phyloP scores from a whole-genome alignment of 2,888 invertebrate species.

The Acrobasis repandana region DNA sequence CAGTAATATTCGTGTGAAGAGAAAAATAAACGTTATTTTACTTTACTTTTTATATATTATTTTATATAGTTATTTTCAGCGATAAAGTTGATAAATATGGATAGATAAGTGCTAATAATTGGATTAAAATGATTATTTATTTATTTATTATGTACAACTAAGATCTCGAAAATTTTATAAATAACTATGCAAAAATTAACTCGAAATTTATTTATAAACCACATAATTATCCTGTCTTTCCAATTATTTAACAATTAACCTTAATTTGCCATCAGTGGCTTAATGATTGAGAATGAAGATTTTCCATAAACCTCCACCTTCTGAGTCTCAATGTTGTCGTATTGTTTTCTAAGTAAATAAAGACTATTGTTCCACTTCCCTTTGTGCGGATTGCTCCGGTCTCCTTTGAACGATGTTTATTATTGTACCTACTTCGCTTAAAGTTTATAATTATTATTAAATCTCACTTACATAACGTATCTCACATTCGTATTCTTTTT shows the following conservation, averaged over 20 bases:
- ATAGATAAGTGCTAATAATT: too few relatives aligned
- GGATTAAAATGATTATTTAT: too few relatives aligned
- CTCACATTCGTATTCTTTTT: too few relatives aligned
- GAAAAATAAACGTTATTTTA: too few relatives aligned
- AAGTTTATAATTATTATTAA: background rate
- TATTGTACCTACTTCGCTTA: background rate
- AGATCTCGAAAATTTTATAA: too few relatives aligned
- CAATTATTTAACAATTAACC: slow-evolving; percentile 2
- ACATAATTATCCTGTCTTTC: background rate
- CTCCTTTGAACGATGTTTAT: background rate
- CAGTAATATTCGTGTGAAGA: too few relatives aligned
- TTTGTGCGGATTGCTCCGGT: background rate
- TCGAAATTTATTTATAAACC: background rate
- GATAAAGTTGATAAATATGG: too few relatives aligned
- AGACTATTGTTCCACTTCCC: slow-evolving; percentile 14
- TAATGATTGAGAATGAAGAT: slow-evolving; percentile 12
- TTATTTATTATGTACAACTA: too few relatives aligned
- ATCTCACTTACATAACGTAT: too few relatives aligned
- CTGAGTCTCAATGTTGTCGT: slow-evolving; percentile 10
- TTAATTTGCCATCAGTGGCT: background rate
- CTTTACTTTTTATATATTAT: too few relatives aligned
- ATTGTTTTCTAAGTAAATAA: slow-evolving; percentile 18
- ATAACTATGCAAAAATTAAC: background rate
- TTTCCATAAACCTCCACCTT: slow-evolving; percentile 11
- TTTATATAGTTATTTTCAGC: too few relatives aligned